Evolutionary conservation across 2,888 invertebrate species (phyloP), one percentile per base, ranked within the genome.

Genomic region (Mycalesis mineus): DNA sequence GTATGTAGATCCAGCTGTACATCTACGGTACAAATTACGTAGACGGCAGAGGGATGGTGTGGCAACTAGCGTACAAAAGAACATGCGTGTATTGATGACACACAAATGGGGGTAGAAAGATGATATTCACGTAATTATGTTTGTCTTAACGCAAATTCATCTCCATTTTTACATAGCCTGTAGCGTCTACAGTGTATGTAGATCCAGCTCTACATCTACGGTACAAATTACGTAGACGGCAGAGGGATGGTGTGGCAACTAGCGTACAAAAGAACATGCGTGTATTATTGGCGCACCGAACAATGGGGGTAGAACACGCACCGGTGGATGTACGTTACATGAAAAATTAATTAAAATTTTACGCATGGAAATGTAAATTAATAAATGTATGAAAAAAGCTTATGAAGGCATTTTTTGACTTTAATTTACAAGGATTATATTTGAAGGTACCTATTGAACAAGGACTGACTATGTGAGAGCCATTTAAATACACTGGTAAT

Each of bases 251-350:
- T 14, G 47, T 47, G 31, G 33, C 33, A 14, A 31, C 31, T 14
- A 11, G 31, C 33, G 47, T 47, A 47, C 33, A 47, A 47, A 47
- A 47, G 15, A 33, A 33, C 47, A 47, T 33, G 47, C 31, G 33
- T 47, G 47, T 47, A 70, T 77, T 74, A 72, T 76, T 77, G 68
- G 73, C 68, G 68, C 73, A 68, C 72, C 77, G 78, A 80, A 81
- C 76, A 75, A 44, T 37, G 29, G 54, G 50, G 57, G 62, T 49
- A 60, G 58, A 60, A 64, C 45, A 62, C 53, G 45, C 39, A 70
- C 67, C 67, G 65, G 69, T 33, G 41, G 41, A 57, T 45, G 44
- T 47, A 28, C 33, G 36, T 71, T 71, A 63, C 47, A 47, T 33
- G 47, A 68, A 72, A 73, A 75, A 74, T 77, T 77, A 73, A 77